These are phyloP conservation scores for Lepidocyrtinus sp. DNA, from an alignment of 2,888 invertebrate genomes.

Conservation along the genomic window DNA sequence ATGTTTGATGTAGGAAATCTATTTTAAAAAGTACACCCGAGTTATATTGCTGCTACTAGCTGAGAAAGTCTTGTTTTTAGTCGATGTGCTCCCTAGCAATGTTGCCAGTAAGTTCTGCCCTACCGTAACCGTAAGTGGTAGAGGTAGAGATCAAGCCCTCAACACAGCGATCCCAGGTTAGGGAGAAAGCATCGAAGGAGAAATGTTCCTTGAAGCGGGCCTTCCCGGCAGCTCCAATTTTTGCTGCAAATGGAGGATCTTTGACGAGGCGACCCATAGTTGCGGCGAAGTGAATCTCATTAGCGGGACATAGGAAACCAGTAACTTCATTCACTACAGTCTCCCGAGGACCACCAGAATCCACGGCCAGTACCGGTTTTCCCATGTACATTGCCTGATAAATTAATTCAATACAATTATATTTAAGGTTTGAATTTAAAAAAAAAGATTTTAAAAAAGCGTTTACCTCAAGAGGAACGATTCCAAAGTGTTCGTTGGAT, in stretches of 20 bases:
- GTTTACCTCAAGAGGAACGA: conserved; percentile 90
- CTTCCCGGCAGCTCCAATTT: conserved; percentile 84
- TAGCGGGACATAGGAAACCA: conserved; percentile 84
- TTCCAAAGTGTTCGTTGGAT: conserved; percentile 98
- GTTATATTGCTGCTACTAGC: not conserved
- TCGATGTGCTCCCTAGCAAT: conserved; percentile 52
- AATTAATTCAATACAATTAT: not conserved
- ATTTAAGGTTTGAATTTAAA: not conserved
- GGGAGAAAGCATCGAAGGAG: conserved; percentile 86
- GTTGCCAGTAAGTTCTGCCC: conserved; percentile 45
- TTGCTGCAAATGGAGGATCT: conserved; percentile 77
- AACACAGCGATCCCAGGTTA: conserved; percentile 77
- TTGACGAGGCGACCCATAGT: conserved; percentile 82
- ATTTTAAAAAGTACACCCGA: too few relatives aligned
- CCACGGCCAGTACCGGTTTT: conserved; percentile 95
- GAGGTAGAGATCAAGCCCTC: conserved; percentile 62
- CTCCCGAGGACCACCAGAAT: conserved; percentile 96
- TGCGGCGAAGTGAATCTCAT: conserved; percentile 81
- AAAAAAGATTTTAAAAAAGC: not conserved
- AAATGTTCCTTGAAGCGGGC: conserved; percentile 85
- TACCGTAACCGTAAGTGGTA: conserved; percentile 42
- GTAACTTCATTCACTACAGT: conserved; percentile 87
- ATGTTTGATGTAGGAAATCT: too few relatives aligned
- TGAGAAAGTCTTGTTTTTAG: conserved; percentile 17
- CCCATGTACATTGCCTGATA: conserved; percentile 88